Evolutionary conservation across 2,113 vertebrate species (phyloP), one percentile per base, ranked within the genome.

Genomic region (Microcebus lehilahytsara): DNA sequence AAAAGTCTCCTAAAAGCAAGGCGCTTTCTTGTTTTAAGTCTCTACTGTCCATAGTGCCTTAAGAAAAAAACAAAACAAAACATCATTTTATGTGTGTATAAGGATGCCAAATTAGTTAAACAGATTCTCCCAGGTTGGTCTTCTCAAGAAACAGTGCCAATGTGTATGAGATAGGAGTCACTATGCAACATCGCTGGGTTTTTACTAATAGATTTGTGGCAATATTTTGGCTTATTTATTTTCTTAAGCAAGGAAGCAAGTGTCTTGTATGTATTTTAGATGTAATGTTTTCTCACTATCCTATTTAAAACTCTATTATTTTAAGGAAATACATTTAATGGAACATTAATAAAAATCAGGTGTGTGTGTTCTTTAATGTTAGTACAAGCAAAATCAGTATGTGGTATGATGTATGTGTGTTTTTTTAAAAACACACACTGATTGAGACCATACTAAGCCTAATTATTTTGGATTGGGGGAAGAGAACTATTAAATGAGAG

Each of bases 291-390:
- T 91, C 40, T 88, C 34, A 64, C 37, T 91, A 19, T 64, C 23
- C n/a, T 78, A 77, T 75, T 80, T 37, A 77, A 81, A 80, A 60
- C n/a, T 62, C 19, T 46, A 11, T 89, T 12, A 34, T 85, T 97
- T 75, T 86, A 75, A 83, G 27, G 56, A 91, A 69, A 66, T 32
- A 20, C 23, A 89, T 86, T 94, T 94, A 95, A 78, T 94, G 53
- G 27, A 91, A 62, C 37, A 86, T 91, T 91, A 90, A 87, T 96
- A 96, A 86, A 96, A 94, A 93, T 90, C 51, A 66, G 6, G 53
- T 78, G 25, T 66, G 27, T 19, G 27, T 19, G 5, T 62, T 96
- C 53, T 84, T 94, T 95, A 91, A 53, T 94, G 53, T 92, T 92
- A 87, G 30, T 89, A 83, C 37, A 95, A 90, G 85, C 34, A 94